Evolutionary conservation across 2,113 vertebrate genomes (phyloP).

Genomic region (Datnioides undecimradiatus): DNA sequence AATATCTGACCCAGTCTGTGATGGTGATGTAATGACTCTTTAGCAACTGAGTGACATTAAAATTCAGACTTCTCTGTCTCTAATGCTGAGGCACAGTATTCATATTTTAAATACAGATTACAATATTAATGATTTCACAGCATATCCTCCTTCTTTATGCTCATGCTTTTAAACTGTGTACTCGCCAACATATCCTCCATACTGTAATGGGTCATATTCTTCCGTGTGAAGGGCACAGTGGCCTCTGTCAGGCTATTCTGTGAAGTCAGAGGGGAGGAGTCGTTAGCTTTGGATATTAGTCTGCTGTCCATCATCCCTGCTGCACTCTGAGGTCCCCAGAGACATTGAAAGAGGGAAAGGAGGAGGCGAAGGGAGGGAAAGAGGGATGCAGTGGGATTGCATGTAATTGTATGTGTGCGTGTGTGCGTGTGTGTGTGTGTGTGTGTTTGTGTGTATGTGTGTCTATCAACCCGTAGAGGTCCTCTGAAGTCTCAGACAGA

Average conservation of each 20-base stretch:
- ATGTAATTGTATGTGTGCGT: constrained; percentile 42
- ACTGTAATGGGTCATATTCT: constrained; percentile 21
- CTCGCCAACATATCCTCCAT: neutral
- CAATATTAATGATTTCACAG: constrained; percentile 35
- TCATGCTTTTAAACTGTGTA: neutral
- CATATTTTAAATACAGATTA: constrained; percentile 48
- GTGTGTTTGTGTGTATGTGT: constrained; percentile 33
- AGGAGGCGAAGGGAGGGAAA: constrained; percentile 26
- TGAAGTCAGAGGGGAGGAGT: constrained; percentile 71
- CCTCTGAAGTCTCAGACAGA: constrained; percentile 70
- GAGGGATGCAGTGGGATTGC: constrained; percentile 36
- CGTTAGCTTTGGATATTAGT: constrained; percentile 74
- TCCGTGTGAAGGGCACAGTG: constrained; percentile 68
- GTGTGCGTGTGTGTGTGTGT: constrained; percentile 22
- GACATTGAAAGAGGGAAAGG: constrained; percentile 49
- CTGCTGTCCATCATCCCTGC: constrained; percentile 75
- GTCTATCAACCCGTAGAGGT: constrained; percentile 69
- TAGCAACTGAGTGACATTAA: neutral
- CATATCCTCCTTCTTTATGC: neutral
- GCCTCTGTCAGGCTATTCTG: constrained; percentile 57
- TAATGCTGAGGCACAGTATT: constrained; percentile 13
- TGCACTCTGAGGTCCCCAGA: constrained; percentile 72
- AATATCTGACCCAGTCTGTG: neutral
- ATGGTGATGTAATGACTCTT: neutral
- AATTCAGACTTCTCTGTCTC: neutral